A percentile compares a stretch with the other conserved stretches of the same genome.
Conservation (phyloP, 2,797 vertebrate genomes). For the Sparidentex hasta region DNA sequence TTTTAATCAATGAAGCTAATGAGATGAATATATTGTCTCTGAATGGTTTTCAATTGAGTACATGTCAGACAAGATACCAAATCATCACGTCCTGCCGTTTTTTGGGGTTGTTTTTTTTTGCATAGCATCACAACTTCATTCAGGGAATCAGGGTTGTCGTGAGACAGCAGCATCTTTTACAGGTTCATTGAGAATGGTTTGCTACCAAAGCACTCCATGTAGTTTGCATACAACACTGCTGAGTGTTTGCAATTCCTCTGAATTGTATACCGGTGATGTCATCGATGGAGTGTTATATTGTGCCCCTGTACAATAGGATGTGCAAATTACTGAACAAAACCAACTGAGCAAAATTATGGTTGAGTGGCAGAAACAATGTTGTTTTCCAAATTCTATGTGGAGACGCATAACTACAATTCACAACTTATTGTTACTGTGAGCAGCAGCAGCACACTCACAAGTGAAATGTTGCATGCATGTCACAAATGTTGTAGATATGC, state of each 20-base stretch:
- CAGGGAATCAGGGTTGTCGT: no score
- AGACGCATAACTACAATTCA: background rate
- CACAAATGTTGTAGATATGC: background rate
- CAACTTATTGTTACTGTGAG: background rate
- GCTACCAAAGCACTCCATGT: background rate
- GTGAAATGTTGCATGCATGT: background rate
- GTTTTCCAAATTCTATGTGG: background rate
- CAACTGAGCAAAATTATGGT: no score
- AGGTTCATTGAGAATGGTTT: background rate
- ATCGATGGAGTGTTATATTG: background rate
- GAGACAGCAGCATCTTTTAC: background rate
- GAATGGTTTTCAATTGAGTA: no score
- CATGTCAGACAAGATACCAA: background rate
- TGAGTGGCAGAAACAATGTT: no score
- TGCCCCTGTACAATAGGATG: no score
- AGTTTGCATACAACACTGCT: background rate
- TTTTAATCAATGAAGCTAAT: no score
- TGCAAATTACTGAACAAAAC: no score
- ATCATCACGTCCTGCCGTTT: no score
- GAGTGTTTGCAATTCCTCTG: background rate
- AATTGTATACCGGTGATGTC: background rate
- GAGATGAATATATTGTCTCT: no score
- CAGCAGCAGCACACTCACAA: background rate
- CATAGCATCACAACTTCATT: no score
- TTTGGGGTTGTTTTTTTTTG: no score